Base-by-base conservation (phyloP, 2,888 invertebrate species). In the Pecten maximus region DNA sequence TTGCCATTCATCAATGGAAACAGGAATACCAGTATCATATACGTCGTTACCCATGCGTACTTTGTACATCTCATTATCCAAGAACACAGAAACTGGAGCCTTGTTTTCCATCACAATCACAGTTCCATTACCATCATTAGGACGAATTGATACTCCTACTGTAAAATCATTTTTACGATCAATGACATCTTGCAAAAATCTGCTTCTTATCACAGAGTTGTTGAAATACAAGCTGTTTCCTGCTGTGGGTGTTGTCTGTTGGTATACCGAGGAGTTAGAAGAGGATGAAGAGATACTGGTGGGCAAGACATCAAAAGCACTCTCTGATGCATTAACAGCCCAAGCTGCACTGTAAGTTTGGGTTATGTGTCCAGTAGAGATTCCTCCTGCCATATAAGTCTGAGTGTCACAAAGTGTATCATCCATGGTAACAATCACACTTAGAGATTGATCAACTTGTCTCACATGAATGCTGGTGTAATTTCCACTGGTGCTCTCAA, bases 1-100 rank as follows among this genome's bases (percentile, higher is more conserved):
- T 40, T 94, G 92, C 95, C 95, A 95, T 39, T 90, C 89, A 16
- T 91, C 89, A 3, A 88, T 19, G 6, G 89, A 88, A 16, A 94
- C 92, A 40, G 40, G 60, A 3, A 93, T 89, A 23, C 89, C 89
- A 0, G 94, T 94, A 39, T 92, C 90, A 90, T 91, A 92, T 10
- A 88, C 88, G 2, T 89, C 54, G 39, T 48, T 35, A 40, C 88
- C 90, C 23, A 91, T 88, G 48, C 90, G 92, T 15, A 93, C 44
- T 50, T 88, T 90, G 3, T 92, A 39, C 40, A 88, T 89, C 8
- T 28, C 40, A 16, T 91, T 10, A 8, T 74, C 74, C 74, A 74
- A 35, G 35, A 74, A 74, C 74, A 74, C 74, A 35, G 74, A 35
- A 28, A 74, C 86, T 15, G 54, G 87, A 0, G 89, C 87, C 16